Evolutionary conservation across 2,888 invertebrate genomes (phyloP), one percentile per base, ranked within the genome.

Genomic region (Eupithecia abbreviata): DNA sequence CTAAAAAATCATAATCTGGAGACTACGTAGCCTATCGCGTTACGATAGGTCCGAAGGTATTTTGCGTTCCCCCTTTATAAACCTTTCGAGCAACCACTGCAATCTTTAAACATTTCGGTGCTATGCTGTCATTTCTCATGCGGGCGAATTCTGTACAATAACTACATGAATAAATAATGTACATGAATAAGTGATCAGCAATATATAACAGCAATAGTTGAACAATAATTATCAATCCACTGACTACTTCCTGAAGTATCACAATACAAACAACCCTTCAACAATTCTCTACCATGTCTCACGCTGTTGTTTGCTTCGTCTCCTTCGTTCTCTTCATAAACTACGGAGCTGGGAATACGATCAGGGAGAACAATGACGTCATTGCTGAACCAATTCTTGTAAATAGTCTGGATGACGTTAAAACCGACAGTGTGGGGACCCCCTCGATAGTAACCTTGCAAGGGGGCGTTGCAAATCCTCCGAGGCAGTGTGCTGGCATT

Each of bases 401-500:
- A 5, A 15, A 71, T 47, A 41, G 6, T 30, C 6, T 66, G n/a
- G 70, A 55, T 62, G 71, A 30, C 62, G 75, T 42, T 18, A 68
- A 74, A n/a, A 42, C 12, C 15, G 69, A 72, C 10, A 70, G 73
- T 51, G 4, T 74, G 42, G 55, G 49, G n/a, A 72, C 47, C 55
- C 68, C 78, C 45, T 76, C 76, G 12, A 76, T 78, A 47, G 70
- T 76, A 45, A 12, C 78, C 13, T 45, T 78, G 55, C 78, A 78
- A 74, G 71, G 65, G 30, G 67, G 73, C 15, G 47, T 49, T 43
- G 71, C 45, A 12, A 74, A 51, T 43, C 77, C 74, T 41, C 77
- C 77, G 3, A 67, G 72, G 47, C 71, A 78, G 13, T 77, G 79
- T 49, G 75, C 77, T 47, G 75, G 75, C 41, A 72, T 79, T 74